Base-by-base conservation (phyloP, 2,113 vertebrate species). In the Ptychochromis oligacanthus region DNA sequence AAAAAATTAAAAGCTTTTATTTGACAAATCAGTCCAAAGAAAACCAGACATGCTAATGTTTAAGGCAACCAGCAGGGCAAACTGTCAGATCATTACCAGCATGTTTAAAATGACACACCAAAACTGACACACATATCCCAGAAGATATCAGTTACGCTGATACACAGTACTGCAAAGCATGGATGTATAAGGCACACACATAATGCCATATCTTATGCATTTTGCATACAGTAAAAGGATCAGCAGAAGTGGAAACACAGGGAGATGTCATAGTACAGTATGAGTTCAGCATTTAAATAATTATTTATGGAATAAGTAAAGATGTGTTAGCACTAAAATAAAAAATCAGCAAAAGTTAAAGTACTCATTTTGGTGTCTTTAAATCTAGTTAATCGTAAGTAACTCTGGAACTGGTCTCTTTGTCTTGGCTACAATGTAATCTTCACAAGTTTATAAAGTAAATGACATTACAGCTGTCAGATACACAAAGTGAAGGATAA, bases 161-260 rank as follows among this genome's bases (percentile, higher is more conserved):
- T 0, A 1, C 43, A 49, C 24, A 28, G 43, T 3, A 72, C 46
- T 52, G 46, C 24, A 72, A 52, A 72, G 0, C 43, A 72, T 49
- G 46, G 46, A 34, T 60, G 49, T 64, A 40, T 7, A 10, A 18
- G n/a, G 8, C 20, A 82, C 81, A 80, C 15, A 75, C 20, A 65
- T 52, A 70, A n/a, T n/a, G 65, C 31, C 8, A 22, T 40, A 2
- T 3, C 34, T 15, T 82, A 80, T 87, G 84, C 54, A 81, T 56
- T 61, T 20, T 38, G 38, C 54, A 82, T n/a, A 59, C 38, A 56
- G 24, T 6, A 6, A 83, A 36, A 64, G 57, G 70, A 67, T 43
- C 59, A 55, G 11, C 77, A 83, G 79, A 81, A 75, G 46, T 77
- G 85, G 70, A 77, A 83, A 85, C 49, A 24, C 40, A 70, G 9